phyloP scores from a whole-genome alignment of 1,140 invertebrate genomes.

The Mamestra configurata region DNA sequence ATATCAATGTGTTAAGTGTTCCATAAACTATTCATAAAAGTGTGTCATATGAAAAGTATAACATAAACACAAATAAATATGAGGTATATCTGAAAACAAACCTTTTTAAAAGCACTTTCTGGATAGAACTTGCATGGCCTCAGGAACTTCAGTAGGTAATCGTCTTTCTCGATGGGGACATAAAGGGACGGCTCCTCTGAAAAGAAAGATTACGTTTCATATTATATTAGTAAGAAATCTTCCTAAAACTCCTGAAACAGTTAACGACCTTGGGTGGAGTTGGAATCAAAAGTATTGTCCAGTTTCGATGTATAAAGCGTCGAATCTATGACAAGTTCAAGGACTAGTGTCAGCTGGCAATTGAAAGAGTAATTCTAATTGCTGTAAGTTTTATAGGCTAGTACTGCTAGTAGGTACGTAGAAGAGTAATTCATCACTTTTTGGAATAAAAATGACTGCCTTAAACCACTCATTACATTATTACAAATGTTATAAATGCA shows the following conservation, averaged over 20 bases:
- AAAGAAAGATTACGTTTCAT: conserved; percentile 49
- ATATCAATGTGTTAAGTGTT: background rate
- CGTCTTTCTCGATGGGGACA: conserved; percentile 91
- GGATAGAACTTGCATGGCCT: conserved; percentile 94
- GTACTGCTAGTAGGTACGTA: too few relatives aligned
- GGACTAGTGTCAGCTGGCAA: too few relatives aligned
- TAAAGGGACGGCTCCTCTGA: conserved; percentile 91
- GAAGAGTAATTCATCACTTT: too few relatives aligned
- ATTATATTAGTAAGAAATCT: background rate
- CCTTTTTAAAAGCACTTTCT: conserved; percentile 92
- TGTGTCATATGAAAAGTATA: too few relatives aligned
- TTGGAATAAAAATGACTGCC: too few relatives aligned
- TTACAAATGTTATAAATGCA: background rate
- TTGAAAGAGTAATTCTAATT: too few relatives aligned
- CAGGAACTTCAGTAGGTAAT: conserved; percentile 93
- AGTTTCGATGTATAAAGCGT: too few relatives aligned
- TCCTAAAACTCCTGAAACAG: background rate
- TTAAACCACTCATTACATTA: too few relatives aligned
- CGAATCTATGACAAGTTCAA: too few relatives aligned
- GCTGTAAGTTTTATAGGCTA: too few relatives aligned
- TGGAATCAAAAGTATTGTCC: too few relatives aligned
- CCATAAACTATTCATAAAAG: too few relatives aligned
- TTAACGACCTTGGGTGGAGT: background rate
- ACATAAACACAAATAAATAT: background rate
- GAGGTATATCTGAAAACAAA: conserved; percentile 66